Conservation (phyloP, 2,888 invertebrate species). For the Ditula angustiorana region DNA sequence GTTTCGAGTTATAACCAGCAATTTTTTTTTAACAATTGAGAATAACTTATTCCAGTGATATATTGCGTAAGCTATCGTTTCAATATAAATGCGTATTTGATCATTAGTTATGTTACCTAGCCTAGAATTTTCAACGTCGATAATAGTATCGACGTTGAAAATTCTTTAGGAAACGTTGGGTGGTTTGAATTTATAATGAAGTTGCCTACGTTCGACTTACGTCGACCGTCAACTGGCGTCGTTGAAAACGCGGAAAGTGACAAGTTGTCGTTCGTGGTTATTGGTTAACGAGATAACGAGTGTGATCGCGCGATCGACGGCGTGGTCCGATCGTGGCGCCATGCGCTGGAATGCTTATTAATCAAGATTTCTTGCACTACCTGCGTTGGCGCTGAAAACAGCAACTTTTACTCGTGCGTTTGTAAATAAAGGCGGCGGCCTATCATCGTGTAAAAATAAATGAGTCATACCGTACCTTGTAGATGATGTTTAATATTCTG, state of each 20-base stretch:
- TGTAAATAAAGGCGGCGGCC: slow-evolving; percentile 21
- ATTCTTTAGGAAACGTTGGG: slow-evolving; percentile 13
- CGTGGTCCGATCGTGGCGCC: slow-evolving; percentile 58
- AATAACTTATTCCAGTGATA: too few species aligned
- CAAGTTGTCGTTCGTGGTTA: slow-evolving; percentile 30
- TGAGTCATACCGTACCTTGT: background rate
- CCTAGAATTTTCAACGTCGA: too few species aligned
- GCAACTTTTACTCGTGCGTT: slow-evolving; percentile 43
- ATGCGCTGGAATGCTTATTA: slow-evolving; percentile 53
- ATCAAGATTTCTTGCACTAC: slow-evolving; percentile 26
- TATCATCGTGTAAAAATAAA: background rate
- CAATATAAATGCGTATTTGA: too few species aligned
- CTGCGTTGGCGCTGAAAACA: slow-evolving; percentile 48
- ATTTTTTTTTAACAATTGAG: too few species aligned
- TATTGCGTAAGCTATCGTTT: too few species aligned
- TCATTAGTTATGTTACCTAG: too few species aligned
- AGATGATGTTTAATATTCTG: background rate
- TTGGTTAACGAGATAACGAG: slow-evolving; percentile 30
- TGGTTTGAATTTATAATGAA: slow-evolving; percentile 22
- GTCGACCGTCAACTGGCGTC: slow-evolving; percentile 14
- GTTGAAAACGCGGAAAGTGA: slow-evolving; percentile 20
- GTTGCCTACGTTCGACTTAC: slow-evolving; percentile 12
- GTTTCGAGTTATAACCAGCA: too few species aligned
- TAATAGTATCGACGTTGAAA: background rate
- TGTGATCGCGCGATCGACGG: slow-evolving; percentile 39